Evolutionary conservation across 2,888 invertebrate genomes (phyloP), one percentile per base, ranked within the genome.

Genomic region (Dromius quadrimaculatus): DNA sequence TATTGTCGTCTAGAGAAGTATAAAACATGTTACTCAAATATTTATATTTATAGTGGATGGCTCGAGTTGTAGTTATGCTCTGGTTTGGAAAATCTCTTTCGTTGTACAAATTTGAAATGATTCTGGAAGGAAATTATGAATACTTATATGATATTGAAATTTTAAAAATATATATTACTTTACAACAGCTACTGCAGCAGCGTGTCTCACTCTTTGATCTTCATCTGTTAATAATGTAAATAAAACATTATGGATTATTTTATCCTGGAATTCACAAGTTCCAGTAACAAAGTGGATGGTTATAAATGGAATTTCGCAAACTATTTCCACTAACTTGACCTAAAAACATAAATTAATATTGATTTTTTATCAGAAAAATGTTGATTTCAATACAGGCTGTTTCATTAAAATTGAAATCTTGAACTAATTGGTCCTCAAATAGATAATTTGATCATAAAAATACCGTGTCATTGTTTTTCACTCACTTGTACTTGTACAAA

Each of bases 151-250:
- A 68, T 54, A 63, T 38, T 17, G 4, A 28, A 6, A 23, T 19
- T 57, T 34, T 41, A 15, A 34, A 63, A 54, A 32, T 11, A 1
- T 22, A 63, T 15, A 6, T 82, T 82, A 91, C 90, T 83, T 87
- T 41, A 87, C 83, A 66, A 94, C 85, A 1, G 91, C 86, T 47
- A 85, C 84, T 0, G 91, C 86, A 0, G 93, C 89, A 0, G 92
- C 89, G 71, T 86, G 86, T 71, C 95, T 85, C 0, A 95, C 93
- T 79, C 93, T 85, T 66, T 87, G 87, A 80, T 95, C 94, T 73
- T 90, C 90, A 80, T 94, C 93, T 3, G 86, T 86, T 1, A 94
- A 80, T 72, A 93, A 82, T 8, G 86, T 83, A 13, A 90, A 82
- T 5, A 94, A 81, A 0, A 92, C 86, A 72, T 89, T 83, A 69